Percentiles rank a stretch among this genome's conserved stretches.
phyloP scores from a whole-genome alignment of 2,113 vertebrate genomes.

The Lepus timidus region DNA sequence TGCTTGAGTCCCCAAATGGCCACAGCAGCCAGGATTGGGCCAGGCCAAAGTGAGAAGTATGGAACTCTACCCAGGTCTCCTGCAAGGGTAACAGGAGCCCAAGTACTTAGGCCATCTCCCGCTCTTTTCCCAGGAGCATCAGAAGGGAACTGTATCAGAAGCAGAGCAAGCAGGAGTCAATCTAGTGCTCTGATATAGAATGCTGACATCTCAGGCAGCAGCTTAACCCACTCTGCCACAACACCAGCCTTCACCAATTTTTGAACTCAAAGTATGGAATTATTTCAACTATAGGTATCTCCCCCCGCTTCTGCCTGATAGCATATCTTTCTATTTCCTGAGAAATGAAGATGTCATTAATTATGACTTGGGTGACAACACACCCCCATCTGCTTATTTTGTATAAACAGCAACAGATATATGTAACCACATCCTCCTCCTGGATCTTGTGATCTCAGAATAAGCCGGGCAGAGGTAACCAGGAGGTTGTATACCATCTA shows the following conservation, averaged over 20 bases:
- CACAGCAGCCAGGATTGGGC: no score
- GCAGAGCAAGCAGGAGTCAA: no score
- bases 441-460: background rate
- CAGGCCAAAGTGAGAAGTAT: no score
- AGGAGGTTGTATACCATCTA: background rate
- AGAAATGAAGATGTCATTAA: constrained; percentile 54
- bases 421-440: background rate
- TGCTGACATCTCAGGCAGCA: no score
- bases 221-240: no score
- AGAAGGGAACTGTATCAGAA: no score
- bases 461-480: background rate
- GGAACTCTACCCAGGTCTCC: no score
- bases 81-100: no score
- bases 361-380: background rate
- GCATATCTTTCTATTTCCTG: constrained; percentile 25
- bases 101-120: no score
- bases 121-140: no score
- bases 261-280: constrained; percentile 33
- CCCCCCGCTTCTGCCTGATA: background rate
- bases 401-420: background rate
- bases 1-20: no score
- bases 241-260: constrained; percentile 6
- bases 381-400: background rate
- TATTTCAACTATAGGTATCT: constrained; percentile 45
- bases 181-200: no score